phyloP scores from a whole-genome alignment of 2,113 vertebrate genomes.

The Neolamprologus sp. region DNA sequence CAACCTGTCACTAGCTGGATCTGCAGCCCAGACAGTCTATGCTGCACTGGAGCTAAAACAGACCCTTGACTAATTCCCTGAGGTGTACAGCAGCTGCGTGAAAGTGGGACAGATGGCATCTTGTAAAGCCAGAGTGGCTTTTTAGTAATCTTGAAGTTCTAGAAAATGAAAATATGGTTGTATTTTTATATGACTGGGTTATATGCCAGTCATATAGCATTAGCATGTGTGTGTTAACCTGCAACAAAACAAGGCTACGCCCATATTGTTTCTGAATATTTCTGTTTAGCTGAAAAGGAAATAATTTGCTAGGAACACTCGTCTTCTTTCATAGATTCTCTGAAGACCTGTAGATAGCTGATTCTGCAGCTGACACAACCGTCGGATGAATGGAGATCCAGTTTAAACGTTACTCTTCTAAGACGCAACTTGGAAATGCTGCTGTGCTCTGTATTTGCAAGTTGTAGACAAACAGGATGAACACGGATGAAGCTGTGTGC shows the following conservation, averaged over 20 bases:
- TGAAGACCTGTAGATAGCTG: background rate
- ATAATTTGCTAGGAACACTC: background rate
- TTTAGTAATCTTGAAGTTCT: background rate
- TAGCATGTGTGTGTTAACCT: background rate
- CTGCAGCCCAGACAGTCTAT: background rate
- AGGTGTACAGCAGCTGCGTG: background rate
- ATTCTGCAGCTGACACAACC: background rate
- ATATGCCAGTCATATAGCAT: background rate
- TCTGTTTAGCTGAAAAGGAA: background rate
- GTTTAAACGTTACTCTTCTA: accelerated
- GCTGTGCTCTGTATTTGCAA: background rate
- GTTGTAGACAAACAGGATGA: background rate
- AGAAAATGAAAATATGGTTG: background rate
- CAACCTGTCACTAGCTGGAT: background rate
- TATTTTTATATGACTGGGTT: background rate
- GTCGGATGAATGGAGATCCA: background rate
- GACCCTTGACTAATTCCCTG: background rate
- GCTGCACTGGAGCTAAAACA: background rate
- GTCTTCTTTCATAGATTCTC: background rate
- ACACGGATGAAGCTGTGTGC: background rate
- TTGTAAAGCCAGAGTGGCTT: background rate
- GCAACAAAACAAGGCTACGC: background rate
- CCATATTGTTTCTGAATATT: background rate
- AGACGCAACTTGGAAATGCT: accelerated
- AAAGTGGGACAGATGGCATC: background rate